Evolutionary conservation across 2,888 invertebrate genomes (phyloP), one percentile per base, ranked within the genome.

Genomic region (Liopterus haemorrhoidalis): DNA sequence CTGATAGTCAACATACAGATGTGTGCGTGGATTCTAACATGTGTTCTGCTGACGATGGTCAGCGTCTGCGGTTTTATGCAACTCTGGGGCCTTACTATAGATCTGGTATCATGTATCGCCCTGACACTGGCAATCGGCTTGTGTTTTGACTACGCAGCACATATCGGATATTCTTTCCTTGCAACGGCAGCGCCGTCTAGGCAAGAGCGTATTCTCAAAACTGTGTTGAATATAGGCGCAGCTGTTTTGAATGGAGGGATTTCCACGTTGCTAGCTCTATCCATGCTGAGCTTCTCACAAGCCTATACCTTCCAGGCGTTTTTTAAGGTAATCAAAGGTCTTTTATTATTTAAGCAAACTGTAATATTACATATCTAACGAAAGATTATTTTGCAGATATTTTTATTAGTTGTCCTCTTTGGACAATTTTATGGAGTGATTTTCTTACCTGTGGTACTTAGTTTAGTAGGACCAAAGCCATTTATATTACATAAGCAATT

Each of bases 91-190:
- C 71, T 88, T 61, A 85, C 87, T 2, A 82, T 90, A 25, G 88
- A 89, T 62, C 78, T 86, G 39, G 83, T 84, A 6, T 83, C 87
- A 40, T 85, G 87, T 59, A 85, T 89, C 42, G 85, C 83, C 19
- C 69, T 89, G 8, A 85, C 88, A 58, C 70, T 89, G 21, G 85
- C 85, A 2, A 82, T 87, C 49, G 89, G 89, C 37, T 70, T 90
- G 38, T 86, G 87, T 58, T 85, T 89, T 0, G 89, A 90, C 66
- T 89, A 87, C 57, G 85, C 88, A 1, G 83, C 85, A 2, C 86
- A 86, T 59, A 80, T 86, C 4, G 85, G 85, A 0, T 87, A 88
- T 60, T 82, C 84, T 2, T 89, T 88, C 64, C 72, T 89, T 56
- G 81, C 82, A 2, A 67, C 74, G 12, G 66, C 70, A 12, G 68